phyloP scores from a whole-genome alignment of 2,113 vertebrate genomes.

The Ageneiosus marmoratus region DNA sequence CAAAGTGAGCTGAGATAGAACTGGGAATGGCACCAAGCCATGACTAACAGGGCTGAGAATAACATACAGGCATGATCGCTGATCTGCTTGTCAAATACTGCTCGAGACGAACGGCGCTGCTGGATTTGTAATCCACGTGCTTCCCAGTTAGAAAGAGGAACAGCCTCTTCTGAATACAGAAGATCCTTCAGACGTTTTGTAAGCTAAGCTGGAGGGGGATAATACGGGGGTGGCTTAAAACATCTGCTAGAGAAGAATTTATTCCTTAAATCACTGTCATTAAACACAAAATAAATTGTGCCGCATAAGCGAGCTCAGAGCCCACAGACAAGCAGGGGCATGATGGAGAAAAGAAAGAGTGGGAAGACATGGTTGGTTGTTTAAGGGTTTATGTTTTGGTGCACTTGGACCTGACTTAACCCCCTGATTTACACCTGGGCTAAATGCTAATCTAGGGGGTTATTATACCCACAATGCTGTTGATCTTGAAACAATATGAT shows the following conservation, averaged over 20 bases:
- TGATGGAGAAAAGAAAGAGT: conserved; percentile 20
- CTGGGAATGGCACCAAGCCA: conserved; percentile 28
- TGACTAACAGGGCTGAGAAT: conserved; percentile 28
- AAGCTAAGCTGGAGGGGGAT: conserved; percentile 42
- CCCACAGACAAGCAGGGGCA: conserved; percentile 57
- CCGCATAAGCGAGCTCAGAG: conserved; percentile 47
- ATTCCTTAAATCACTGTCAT: conserved; percentile 68
- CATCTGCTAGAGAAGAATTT: conserved; percentile 65
- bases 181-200: conserved; percentile 15
- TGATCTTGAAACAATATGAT: background rate
- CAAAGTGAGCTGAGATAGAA: conserved; percentile 53
- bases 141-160: background rate
- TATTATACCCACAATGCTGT: background rate
- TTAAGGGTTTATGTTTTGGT: background rate
- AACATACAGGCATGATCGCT: conserved; percentile 7
- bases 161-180: too few relatives aligned
- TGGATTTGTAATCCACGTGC: background rate
- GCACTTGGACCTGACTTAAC: background rate
- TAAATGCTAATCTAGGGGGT: background rate
- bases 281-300: conserved; percentile 61
- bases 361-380: background rate
- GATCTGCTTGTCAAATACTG: background rate
- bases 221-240: conserved; percentile 54
- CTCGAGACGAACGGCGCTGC: background rate
- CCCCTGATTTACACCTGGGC: background rate